phyloP scores from a whole-genome alignment of 2,113 vertebrate species.

The Cavia porcellus region DNA sequence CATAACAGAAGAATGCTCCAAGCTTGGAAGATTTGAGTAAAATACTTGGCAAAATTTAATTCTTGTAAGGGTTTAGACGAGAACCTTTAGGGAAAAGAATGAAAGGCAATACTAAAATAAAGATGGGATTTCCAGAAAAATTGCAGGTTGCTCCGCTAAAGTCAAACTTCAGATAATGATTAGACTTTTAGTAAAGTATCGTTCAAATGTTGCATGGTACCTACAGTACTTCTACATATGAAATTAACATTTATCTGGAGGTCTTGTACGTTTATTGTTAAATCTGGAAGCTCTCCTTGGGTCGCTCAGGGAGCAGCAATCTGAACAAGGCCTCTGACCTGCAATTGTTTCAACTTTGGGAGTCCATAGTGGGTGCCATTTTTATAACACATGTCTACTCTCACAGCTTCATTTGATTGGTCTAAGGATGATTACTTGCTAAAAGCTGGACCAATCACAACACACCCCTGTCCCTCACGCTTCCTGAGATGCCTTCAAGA shows the following conservation, averaged over 20 bases:
- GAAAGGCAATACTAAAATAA: background rate
- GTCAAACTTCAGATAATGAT: background rate
- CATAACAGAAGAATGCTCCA: background rate
- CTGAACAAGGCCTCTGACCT: background rate
- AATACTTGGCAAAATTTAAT: conserved; percentile 29
- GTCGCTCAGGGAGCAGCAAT: background rate
- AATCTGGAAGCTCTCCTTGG: background rate
- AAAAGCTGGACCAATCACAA: background rate
- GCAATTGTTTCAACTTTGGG: background rate
- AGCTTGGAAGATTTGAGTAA: background rate
- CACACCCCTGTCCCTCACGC: background rate
- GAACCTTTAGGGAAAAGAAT: background rate
- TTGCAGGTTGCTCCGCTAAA: background rate
- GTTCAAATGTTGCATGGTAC: background rate
- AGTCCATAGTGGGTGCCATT: background rate
- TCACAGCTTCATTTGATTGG: conserved; percentile 5
- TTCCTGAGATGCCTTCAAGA: background rate
- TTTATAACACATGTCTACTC: background rate
- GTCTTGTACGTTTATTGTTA: background rate
- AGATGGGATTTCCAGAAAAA: background rate
- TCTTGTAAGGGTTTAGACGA: background rate
- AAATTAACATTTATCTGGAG: conserved; percentile 40
- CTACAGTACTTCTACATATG: background rate
- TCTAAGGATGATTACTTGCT: background rate
- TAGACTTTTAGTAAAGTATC: background rate